phyloP scores from a whole-genome alignment of 2,888 invertebrate species.

The Metallyticus violacea region DNA sequence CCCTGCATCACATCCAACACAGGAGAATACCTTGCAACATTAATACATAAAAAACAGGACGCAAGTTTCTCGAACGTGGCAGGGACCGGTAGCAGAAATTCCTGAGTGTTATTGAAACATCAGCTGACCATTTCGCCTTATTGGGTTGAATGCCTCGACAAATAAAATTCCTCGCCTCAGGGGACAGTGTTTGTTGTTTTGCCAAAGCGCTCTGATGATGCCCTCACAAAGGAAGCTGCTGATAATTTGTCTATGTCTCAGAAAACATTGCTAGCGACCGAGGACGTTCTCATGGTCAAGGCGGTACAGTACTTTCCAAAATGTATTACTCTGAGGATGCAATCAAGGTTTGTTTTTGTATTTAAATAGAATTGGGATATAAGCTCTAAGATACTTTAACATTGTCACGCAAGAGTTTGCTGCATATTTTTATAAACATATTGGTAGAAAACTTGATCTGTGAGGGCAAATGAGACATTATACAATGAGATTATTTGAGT shows the following conservation, averaged over 20 bases:
- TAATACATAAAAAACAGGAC: background rate
- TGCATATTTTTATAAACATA: no score
- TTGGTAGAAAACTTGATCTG: no score
- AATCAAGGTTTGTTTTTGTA: background rate
- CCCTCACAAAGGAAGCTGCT: background rate
- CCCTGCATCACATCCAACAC: background rate
- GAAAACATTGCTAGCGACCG: background rate
- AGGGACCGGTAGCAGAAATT: background rate
- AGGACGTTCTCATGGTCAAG: background rate
- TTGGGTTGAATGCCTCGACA: background rate
- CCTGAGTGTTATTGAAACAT: background rate
- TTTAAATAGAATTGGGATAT: background rate
- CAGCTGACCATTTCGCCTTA: background rate
- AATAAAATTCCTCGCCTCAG: background rate
- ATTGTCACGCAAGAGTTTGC: no score
- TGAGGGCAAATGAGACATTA: no score
- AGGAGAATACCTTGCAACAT: background rate
- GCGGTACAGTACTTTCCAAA: background rate
- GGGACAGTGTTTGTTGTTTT: background rate
- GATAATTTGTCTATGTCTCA: background rate
- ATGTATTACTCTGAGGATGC: background rate
- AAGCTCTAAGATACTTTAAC: no score
- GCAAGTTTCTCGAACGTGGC: no score
- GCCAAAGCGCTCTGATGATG: background rate
- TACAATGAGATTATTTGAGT: no score